Percentiles rank a stretch among this genome's conserved stretches.
Conservation (phyloP, 1,140 invertebrate genomes). For the Trigoniulus corallinus region DNA sequence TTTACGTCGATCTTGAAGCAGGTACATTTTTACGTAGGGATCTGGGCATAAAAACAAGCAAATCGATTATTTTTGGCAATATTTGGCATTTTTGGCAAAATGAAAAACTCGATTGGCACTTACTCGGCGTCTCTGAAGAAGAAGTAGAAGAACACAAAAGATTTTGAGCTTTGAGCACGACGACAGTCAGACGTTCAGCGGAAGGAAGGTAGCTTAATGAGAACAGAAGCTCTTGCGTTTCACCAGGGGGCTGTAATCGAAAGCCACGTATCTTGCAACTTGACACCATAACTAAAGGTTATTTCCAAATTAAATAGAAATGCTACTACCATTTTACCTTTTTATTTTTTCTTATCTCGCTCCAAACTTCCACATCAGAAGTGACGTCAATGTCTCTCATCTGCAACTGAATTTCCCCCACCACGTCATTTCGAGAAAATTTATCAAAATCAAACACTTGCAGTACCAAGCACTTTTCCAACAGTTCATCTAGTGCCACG, state of each 20-base stretch:
- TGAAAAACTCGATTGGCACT: too few relatives aligned
- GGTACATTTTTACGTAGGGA: conserved; percentile 80
- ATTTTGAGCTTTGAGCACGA: conserved; percentile 67
- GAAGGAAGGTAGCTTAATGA: conserved; percentile 72
- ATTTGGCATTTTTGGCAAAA: too few relatives aligned
- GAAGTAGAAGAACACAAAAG: conserved; percentile 38
- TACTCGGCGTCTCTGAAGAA: conserved; percentile 3
- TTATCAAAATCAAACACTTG: conserved; percentile 49
- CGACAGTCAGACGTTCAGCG: conserved; percentile 64
- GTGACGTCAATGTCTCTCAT: conserved; percentile 49
- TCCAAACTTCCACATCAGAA: conserved; percentile 56
- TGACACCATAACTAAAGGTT: too few relatives aligned
- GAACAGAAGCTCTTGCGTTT: conserved; percentile 58
- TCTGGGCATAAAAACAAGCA: conserved; percentile 32
- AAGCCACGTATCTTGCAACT: too few relatives aligned
- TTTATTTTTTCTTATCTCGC: conserved; percentile 51
- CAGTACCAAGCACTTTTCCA: conserved; percentile 50
- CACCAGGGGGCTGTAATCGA: conserved; percentile 42
- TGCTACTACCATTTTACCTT: conserved; percentile 25
- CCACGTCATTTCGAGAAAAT: conserved; percentile 58
- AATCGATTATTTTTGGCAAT: too few relatives aligned
- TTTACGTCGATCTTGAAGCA: conserved; percentile 63
- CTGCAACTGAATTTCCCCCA: conserved; percentile 51
- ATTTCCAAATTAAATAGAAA: background rate
- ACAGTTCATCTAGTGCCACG: conserved; percentile 57